A percentile compares a stretch with the other conserved stretches of the same genome.
phyloP scores from a whole-genome alignment of 2,888 invertebrate genomes.

The Drosophila paracracens region DNA sequence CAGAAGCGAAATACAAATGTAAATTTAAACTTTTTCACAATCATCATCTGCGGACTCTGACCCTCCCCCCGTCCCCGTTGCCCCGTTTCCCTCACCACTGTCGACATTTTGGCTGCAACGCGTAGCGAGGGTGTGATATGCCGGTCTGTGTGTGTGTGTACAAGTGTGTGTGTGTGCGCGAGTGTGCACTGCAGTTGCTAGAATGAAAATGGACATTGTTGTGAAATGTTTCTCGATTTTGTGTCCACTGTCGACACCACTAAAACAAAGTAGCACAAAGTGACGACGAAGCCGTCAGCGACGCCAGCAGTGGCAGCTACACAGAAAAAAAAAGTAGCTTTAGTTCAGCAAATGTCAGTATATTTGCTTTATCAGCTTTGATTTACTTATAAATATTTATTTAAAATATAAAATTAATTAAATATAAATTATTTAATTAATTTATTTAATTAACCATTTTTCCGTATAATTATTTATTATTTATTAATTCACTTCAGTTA shows the following conservation, averaged over 20 bases:
- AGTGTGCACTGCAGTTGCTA: conserved; percentile 61
- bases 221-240: conserved; percentile 74
- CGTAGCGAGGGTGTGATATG: conserved; percentile 51
- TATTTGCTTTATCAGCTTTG: not conserved
- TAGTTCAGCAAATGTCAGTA: not conserved
- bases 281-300: conserved; percentile 44
- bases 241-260: conserved; percentile 77
- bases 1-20: conserved; percentile 65
- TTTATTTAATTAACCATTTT: not conserved
- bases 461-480: not conserved
- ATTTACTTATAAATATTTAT: not conserved
- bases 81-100: not conserved
- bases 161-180: conserved; percentile 1
- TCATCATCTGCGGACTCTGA: conserved; percentile 30
- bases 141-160: not conserved
- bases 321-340: not conserved
- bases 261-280: conserved; percentile 66
- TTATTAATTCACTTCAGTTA: not conserved
- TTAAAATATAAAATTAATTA: too few species aligned
- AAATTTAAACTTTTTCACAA: conserved; percentile 77
- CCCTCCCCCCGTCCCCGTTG: not conserved
- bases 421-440: too few species aligned
- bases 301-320: conserved; percentile 30
- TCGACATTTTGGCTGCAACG: conserved; percentile 44
- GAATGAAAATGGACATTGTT: conserved; percentile 75